Base-by-base conservation (phyloP, 2,797 vertebrate species). In the Catostomus latipinnis region DNA sequence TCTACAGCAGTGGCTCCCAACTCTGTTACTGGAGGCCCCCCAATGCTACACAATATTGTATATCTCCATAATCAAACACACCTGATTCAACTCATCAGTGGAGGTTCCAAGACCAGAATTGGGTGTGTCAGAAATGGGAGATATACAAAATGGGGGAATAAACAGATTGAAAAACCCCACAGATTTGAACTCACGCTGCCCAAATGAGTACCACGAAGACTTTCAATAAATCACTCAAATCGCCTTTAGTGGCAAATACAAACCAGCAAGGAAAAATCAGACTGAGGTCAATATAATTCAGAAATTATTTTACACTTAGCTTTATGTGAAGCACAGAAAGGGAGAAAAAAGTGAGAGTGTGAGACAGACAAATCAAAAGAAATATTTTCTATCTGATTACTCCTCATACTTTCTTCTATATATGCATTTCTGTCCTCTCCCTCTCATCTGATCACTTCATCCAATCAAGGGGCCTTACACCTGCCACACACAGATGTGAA, bases 401-500 rank as follows among this genome's bases (percentile, higher is more conserved):
- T 79, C 68, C 49, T 53, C 63, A 57, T 76, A 63, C 46, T 57
- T 77, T 22, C 63, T 52, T 18, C 67, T 43, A 62, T 62, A 78
- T 62, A 63, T 71, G 56, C 50, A 8, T 34, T 34, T 34, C 8
- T n/a, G 2, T 74, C 76, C 79, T 73, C 76, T 54, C 74, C 57
- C 77, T 81, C 82, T 79, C 80, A 85, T 68, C 67, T 71, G 52
- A 84, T 78, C 75, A 78, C 63, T 68, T 69, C 80, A 67, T 77
- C 74, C 66, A 74, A 76, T 74, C 63, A 73, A 66, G 65, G 60
- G 80, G 11, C 60, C 80, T 68, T 89, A 91, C 93, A 93, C 92
- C 93, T 94, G 93, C 91, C 89, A 92, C 88, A 92, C 89, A 92
- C 92, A 94, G 92, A 94, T 93, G 92, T 93, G 92, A 85, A 85